These are phyloP conservation scores for Buphagus erythrorhynchus DNA, from an alignment of 2,797 vertebrate genomes.

Conservation along the genomic window DNA sequence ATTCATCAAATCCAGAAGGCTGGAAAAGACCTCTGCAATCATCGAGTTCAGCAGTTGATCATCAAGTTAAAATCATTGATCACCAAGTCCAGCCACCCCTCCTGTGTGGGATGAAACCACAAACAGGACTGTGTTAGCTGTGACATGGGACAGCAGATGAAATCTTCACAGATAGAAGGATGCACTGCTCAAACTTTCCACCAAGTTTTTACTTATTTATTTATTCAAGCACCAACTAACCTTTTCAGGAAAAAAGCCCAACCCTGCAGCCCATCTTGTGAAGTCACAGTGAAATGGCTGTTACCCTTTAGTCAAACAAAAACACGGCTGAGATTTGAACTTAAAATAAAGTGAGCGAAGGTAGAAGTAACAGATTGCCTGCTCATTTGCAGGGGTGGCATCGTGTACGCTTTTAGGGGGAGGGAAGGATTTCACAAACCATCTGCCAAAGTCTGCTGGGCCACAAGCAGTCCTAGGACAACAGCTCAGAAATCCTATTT, in stretches of 20 bases:
- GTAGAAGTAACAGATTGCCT: constrained; percentile 43
- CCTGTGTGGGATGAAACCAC: background rate
- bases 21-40: background rate
- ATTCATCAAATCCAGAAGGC: fast-evolving
- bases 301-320: background rate
- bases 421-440: constrained; percentile 33
- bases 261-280: background rate
- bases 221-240: background rate
- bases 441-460: constrained; percentile 20
- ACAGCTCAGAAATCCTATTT: background rate
- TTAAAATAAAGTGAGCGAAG: background rate
- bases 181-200: background rate
- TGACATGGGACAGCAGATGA: background rate
- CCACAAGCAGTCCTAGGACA: background rate
- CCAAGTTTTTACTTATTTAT: background rate
- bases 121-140: background rate
- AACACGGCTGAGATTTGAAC: background rate
- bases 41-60: fast-evolving
- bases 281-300: background rate
- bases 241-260: background rate
- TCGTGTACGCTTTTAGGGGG: fast-evolving
- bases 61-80: background rate
- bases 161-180: background rate
- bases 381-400: constrained; percentile 4
- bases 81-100: background rate